Evolutionary conservation across 2,113 vertebrate genomes (phyloP).

Genomic region (Phylloscopus trochiloides): DNA sequence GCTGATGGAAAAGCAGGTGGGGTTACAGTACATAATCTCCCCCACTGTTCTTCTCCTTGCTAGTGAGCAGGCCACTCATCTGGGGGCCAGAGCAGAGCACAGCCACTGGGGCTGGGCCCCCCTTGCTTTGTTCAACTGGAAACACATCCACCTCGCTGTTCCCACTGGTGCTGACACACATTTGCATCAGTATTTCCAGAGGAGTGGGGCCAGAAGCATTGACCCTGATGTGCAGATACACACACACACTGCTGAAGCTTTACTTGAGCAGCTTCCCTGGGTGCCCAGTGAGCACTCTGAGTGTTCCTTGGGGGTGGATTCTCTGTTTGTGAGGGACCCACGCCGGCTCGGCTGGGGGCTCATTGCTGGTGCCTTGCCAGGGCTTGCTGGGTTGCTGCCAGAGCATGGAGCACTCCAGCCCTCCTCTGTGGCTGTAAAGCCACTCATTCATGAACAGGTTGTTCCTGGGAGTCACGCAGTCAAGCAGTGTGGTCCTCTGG

Average conservation of each 20-base stretch:
- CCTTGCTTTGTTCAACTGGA: accelerated
- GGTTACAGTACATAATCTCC: background rate
- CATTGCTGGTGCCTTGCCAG: background rate
- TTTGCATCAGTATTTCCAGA: background rate
- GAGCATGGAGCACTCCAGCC: background rate
- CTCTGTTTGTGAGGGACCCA: background rate
- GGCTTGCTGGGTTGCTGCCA: background rate
- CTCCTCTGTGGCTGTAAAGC: background rate
- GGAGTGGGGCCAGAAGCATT: accelerated
- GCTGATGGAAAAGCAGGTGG: background rate
- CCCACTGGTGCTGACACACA: background rate
- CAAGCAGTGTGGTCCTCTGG: background rate
- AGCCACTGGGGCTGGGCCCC: background rate
- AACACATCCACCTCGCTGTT: accelerated
- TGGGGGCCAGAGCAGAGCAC: background rate
- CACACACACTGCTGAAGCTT: background rate
- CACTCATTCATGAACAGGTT: background rate
- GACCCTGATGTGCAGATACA: background rate
- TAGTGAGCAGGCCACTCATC: accelerated
- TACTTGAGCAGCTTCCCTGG: background rate
- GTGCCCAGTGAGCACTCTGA: background rate
- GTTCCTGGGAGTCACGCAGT: background rate
- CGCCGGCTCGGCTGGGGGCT: accelerated
- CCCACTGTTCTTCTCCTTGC: background rate
- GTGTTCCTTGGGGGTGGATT: accelerated